A percentile compares a stretch with the other conserved stretches of the same genome.
Evolutionary conservation across 2,113 vertebrate species (phyloP).

Genomic region (Eudyptes chrysolophus): DNA sequence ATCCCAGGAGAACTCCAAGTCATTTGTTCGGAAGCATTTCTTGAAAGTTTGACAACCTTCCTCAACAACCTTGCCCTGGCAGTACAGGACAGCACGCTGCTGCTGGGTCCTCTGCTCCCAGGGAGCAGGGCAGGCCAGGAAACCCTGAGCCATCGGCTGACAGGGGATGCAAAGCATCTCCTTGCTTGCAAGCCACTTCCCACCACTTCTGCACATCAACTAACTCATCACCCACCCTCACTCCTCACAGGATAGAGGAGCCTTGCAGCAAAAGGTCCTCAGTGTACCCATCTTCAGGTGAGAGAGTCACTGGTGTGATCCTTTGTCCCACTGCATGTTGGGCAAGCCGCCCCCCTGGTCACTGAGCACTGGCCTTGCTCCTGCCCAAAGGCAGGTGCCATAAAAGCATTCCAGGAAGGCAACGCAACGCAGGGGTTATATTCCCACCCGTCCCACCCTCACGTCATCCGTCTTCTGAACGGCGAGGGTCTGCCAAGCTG

Average conservation of each 20-base stretch:
- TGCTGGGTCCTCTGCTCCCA: neutral
- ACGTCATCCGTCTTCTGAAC: neutral
- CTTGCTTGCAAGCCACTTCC: neutral
- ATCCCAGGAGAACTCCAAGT: neutral
- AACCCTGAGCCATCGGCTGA: neutral
- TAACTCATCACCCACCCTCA: neutral
- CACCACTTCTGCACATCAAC: neutral
- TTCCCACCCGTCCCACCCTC: fast-evolving
- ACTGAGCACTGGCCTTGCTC: neutral
- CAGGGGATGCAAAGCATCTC: neutral
- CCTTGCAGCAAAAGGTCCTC: neutral
- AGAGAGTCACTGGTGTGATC: neutral
- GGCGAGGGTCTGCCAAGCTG: neutral
- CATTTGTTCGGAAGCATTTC: neutral
- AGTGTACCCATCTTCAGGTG: neutral
- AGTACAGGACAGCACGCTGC: fast-evolving
- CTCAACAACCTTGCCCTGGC: neutral
- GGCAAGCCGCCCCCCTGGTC: fast-evolving
- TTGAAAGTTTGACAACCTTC: neutral
- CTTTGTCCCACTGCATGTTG: neutral
- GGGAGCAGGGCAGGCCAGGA: neutral
- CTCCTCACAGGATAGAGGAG: neutral
- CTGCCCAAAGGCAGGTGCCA: neutral
- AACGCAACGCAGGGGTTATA: fast-evolving
- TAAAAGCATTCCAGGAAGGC: neutral